Percentiles rank a stretch among this genome's conserved stretches.
These are phyloP conservation scores for Pedicia rivosa DNA, from an alignment of 2,888 invertebrate species.

Conservation along the genomic window DNA sequence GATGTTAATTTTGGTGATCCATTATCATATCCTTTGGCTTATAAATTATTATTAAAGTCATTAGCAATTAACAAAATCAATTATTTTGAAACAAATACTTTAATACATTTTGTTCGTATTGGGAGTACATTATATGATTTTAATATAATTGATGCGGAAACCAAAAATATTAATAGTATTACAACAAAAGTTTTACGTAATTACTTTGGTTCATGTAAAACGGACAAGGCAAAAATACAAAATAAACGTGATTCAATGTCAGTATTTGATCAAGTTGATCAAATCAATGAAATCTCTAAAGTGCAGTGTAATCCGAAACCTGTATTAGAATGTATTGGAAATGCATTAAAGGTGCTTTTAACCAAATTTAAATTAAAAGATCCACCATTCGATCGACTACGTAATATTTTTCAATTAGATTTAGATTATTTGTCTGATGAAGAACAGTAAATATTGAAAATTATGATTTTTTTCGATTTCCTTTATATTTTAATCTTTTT, in stretches of 20 bases:
- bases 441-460: not conserved
- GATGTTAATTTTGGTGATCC: slow-evolving; percentile 16
- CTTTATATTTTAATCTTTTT: not conserved
- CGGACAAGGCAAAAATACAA: not conserved
- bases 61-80: slow-evolving; percentile 15
- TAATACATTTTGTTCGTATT: slow-evolving; percentile 23
- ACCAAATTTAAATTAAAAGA: too few relatives aligned
- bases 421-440: too few relatives aligned
- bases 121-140: slow-evolving; percentile 19
- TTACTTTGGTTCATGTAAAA: not conserved
- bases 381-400: too few relatives aligned
- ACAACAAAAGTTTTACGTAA: not conserved
- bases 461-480: not conserved
- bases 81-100: slow-evolving; percentile 20
- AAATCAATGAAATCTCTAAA: slow-evolving; percentile 12
- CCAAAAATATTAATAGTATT: too few relatives aligned
- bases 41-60: slow-evolving; percentile 20
- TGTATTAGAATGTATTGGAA: slow-evolving; percentile 22
- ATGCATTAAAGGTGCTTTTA: slow-evolving; percentile 16
- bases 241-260: slow-evolving; percentile 25
- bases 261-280: slow-evolving; percentile 22
- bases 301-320: slow-evolving; percentile 16
- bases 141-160: slow-evolving; percentile 15
- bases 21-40: slow-evolving; percentile 21
- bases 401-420: too few relatives aligned